Conservation (phyloP, 2,888 invertebrate species). For the Listrodromus nycthemerus region DNA sequence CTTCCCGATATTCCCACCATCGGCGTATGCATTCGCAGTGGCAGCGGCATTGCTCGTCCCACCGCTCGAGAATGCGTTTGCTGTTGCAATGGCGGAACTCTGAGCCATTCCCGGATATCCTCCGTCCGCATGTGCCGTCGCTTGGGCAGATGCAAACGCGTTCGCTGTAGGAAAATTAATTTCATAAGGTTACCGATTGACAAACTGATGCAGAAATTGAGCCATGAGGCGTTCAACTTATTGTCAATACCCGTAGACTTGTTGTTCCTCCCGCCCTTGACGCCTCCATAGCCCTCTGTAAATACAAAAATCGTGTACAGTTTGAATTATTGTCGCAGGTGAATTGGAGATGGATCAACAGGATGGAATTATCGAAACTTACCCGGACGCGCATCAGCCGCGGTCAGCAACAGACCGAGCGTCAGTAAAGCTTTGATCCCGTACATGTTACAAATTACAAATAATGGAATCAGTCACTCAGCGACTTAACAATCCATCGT, state of each 20-base stretch:
- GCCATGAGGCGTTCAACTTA: neutral
- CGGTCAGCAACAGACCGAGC: slow-evolving; percentile 32
- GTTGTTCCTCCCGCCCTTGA: slow-evolving; percentile 48
- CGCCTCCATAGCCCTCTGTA: slow-evolving; percentile 54
- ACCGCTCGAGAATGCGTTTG: slow-evolving; percentile 20
- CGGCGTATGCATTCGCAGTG: slow-evolving; percentile 42
- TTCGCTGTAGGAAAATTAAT: slow-evolving; percentile 18
- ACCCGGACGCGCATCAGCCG: slow-evolving; percentile 50
- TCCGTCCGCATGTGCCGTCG: slow-evolving; percentile 23
- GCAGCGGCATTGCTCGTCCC: slow-evolving; percentile 51
- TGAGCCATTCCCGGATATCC: slow-evolving; percentile 38
- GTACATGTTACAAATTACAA: slow-evolving; percentile 28
- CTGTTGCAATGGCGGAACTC: slow-evolving; percentile 51
- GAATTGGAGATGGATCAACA: neutral
- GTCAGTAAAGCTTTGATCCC: slow-evolving; percentile 41
- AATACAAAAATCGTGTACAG: neutral
- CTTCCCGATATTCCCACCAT: slow-evolving; percentile 47
- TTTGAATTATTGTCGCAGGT: neutral
- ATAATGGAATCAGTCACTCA: slow-evolving; percentile 13
- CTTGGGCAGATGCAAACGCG: slow-evolving; percentile 50
- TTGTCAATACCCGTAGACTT: slow-evolving; percentile 42
- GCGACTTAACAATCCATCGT: slow-evolving; percentile 37
- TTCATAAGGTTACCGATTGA: neutral
- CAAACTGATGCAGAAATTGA: neutral
- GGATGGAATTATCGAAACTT: slow-evolving; percentile 8